phyloP scores from a whole-genome alignment of 2,113 vertebrate genomes.

The Calonectris borealis region DNA sequence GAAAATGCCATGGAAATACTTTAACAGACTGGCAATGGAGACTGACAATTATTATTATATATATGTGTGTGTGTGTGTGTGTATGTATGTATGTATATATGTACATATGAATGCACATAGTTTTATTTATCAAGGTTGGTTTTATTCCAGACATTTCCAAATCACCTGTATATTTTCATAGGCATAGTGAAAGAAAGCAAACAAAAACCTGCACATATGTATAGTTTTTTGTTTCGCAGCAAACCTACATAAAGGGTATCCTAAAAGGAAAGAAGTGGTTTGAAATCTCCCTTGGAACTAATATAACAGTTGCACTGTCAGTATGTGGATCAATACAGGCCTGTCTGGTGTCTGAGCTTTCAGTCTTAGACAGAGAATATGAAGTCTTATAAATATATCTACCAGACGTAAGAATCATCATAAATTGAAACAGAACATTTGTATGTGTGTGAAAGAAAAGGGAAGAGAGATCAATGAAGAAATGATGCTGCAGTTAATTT shows the following conservation, averaged over 20 bases:
- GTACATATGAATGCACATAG: background rate
- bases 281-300: background rate
- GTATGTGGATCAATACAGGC: background rate
- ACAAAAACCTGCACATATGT: background rate
- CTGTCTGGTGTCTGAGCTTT: background rate
- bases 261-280: background rate
- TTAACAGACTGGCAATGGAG: background rate
- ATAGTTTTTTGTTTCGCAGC: background rate
- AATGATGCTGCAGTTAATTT: background rate
- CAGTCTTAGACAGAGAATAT: background rate
- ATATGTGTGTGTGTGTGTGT: background rate
- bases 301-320: background rate
- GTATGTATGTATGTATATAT: background rate
- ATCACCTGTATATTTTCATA: background rate
- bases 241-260: rapidly evolving
- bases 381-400: background rate
- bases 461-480: background rate
- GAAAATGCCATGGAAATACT: background rate
- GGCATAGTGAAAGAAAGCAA: background rate
- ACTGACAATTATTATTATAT: background rate
- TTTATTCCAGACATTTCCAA: background rate
- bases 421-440: background rate
- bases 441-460: background rate
- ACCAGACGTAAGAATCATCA: background rate
- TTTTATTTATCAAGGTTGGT: background rate